These are phyloP conservation scores for Paratilapia polleni DNA, from an alignment of 2,113 vertebrate species.

Conservation along the genomic window DNA sequence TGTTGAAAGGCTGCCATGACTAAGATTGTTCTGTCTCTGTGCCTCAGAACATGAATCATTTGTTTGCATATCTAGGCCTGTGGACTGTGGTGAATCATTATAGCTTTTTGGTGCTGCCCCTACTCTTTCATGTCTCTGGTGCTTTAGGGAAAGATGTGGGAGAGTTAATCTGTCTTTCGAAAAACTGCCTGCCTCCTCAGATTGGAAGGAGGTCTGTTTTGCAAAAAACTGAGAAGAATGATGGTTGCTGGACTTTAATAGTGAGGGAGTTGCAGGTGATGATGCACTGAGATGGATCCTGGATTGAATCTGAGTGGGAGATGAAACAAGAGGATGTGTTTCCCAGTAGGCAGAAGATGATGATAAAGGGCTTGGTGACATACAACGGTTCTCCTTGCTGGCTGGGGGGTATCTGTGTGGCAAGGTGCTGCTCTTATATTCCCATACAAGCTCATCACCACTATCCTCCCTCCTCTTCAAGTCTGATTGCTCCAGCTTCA, in stretches of 20 bases:
- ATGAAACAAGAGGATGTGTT: conserved; percentile 40
- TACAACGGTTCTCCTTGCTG: conserved; percentile 26
- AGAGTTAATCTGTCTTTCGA: conserved; percentile 52
- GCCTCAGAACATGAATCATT: conserved; percentile 43
- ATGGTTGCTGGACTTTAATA: conserved; percentile 3
- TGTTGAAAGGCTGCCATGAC: conserved; percentile 47
- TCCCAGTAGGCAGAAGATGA: conserved; percentile 69
- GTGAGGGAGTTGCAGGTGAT: conserved; percentile 11
- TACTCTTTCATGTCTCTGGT: conserved; percentile 52
- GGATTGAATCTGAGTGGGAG: conserved; percentile 39
- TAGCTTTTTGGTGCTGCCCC: conserved; percentile 47
- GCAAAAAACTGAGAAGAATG: conserved; percentile 5
- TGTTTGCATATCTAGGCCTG: conserved; percentile 44
- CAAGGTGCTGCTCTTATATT: conserved; percentile 57
- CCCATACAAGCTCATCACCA: conserved; percentile 41
- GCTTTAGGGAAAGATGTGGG: conserved; percentile 55
- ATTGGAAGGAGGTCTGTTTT: conserved; percentile 20
- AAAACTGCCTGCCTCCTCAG: conserved; percentile 26
- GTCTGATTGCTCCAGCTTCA: conserved; percentile 5
- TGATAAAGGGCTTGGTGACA: conserved; percentile 40
- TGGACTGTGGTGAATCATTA: conserved; percentile 50
- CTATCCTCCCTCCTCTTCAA: background rate
- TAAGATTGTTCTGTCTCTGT: conserved; percentile 35
- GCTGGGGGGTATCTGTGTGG: conserved; percentile 43
- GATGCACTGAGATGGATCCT: background rate